These are phyloP conservation scores for Diarsia brunnea DNA, from an alignment of 2,888 invertebrate species.

Conservation along the genomic window DNA sequence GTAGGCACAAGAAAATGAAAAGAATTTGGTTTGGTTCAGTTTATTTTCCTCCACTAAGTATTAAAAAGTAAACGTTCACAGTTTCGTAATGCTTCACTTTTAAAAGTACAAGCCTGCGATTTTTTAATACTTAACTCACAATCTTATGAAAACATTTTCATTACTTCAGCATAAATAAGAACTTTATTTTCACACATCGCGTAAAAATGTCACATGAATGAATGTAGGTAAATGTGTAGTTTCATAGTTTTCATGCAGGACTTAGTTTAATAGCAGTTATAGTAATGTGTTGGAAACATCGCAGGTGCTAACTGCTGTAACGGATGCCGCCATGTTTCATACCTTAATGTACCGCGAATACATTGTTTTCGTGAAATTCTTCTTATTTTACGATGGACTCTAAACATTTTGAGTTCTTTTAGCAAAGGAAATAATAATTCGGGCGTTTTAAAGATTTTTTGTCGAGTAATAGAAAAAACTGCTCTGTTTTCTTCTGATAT, in stretches of 20 bases:
- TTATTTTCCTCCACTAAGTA: background rate
- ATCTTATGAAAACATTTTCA: background rate
- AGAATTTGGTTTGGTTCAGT: background rate
- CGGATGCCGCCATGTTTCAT: conserved; percentile 44
- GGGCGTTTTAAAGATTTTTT: background rate
- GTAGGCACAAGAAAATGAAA: background rate
- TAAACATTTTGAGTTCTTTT: background rate
- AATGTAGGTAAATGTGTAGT: conserved; percentile 21
- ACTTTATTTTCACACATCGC: conserved; percentile 8
- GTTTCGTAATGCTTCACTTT: background rate
- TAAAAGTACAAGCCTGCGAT: background rate
- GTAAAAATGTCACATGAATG: conserved; percentile 11
- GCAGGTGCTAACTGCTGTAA: conserved; percentile 34
- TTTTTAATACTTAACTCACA: conserved; percentile 4
- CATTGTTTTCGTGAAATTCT: conserved; percentile 18
- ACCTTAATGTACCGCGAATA: conserved; percentile 38
- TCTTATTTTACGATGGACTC: conserved; percentile 7
- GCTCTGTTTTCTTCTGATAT: background rate
- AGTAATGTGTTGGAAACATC: conserved; percentile 6
- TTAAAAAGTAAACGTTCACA: background rate
- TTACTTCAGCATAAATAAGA: conserved; percentile 1
- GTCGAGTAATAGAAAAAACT: no score
- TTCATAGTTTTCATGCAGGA: background rate
- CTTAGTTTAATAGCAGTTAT: conserved; percentile 14
- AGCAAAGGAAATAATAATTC: background rate